Base-by-base conservation (phyloP, 2,113 vertebrate genomes). In the Arenaria interpres region DNA sequence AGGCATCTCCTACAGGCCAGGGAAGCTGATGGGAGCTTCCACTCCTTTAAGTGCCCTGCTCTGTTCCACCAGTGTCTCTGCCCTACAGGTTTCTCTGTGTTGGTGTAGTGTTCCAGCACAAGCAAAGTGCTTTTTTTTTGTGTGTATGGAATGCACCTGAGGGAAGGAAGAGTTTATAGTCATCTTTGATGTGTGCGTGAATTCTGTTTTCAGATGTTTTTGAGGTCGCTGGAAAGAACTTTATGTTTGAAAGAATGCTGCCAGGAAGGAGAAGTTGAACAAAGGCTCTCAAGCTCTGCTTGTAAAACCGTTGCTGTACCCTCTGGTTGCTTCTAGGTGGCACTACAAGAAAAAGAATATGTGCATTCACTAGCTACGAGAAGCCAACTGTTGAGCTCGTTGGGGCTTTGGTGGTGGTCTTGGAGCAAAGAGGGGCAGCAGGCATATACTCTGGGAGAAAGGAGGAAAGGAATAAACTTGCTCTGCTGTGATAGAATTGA, bases 341-440 rank as follows among this genome's bases (percentile, higher is more conserved):
- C 97, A 97, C 95, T 85, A 46, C 59, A n/a, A 93, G 91, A 83
- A 93, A 96, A 96, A 94, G 69, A 95, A 94, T 93, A 25, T 13
- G 14, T 66, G 16, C 22, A 1, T 80, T 85, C 27, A 3, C 48
- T 57, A 35, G 50, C 37, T 45, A 2, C 4, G 66, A 69, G 77
- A 51, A 33, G 72, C 67, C 95, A 80, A 2, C 39, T 71, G 33
- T 48, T 45, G 72, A 64, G 77, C 77, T 87, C 51, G 9, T 37
- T 62, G 57, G 69, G 64, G 71, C 50, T 93, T 20, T 60, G 45
- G n/a, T 63, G 45, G n/a, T 63, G 76, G 39, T 87, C 69, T 6
- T 15, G 35, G 75, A 3, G 50, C 45, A 18, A 53, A 37, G 54
- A 39, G 78, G 63, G 75, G 90, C 90, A 76, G 67, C 71, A 91